Base-by-base conservation (phyloP, 2,888 invertebrate genomes). In the Cheilosia soror region DNA sequence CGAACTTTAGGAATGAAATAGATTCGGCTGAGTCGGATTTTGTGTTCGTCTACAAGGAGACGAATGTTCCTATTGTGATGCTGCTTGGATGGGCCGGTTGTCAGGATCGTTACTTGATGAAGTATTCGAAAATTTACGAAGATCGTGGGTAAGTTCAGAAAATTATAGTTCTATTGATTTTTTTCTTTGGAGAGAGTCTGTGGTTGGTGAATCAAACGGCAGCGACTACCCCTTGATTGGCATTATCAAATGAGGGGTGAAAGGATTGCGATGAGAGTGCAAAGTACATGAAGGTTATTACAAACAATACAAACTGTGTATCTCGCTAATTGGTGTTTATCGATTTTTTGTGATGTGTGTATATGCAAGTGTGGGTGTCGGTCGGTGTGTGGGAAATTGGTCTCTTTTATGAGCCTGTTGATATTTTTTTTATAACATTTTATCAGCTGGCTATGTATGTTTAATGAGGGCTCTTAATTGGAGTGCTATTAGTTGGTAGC, bases 1-100 rank as follows among this genome's bases (percentile, higher is more conserved):
- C 93, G 37, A 93, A 93, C 89, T 93, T 93, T 88, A 91, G 91
- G 63, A 91, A 89, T 87, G 93, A 89, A 87, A 90, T 69, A 88
- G 88, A 88, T 44, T 87, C 89, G 0, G 87, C 89, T 1, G 92
- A 92, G 72, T 90, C 89, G 60, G 94, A 94, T 88, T 94, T 93
- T 89, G 94, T 94, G 42, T 94, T 94, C 89, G 93, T 94, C 73
- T 93, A 94, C 87, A 93, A 94, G 88, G 94, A 94, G 87, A 93
- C 93, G 53, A 94, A 94, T 90, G 93, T 95, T 88, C 95, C 96
- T 47, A 94, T 96, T 60, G 94, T 96, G 37, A 92, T 96, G 85
- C 91, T 96, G 20, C 93, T 96, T 83, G 96, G 96, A 42, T 96
- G 96, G 96, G 96, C 96, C 63, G 96, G 96, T 47, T 96, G 96